Conservation (phyloP, 2,797 vertebrate species). For the Peromyscus aztecus region DNA sequence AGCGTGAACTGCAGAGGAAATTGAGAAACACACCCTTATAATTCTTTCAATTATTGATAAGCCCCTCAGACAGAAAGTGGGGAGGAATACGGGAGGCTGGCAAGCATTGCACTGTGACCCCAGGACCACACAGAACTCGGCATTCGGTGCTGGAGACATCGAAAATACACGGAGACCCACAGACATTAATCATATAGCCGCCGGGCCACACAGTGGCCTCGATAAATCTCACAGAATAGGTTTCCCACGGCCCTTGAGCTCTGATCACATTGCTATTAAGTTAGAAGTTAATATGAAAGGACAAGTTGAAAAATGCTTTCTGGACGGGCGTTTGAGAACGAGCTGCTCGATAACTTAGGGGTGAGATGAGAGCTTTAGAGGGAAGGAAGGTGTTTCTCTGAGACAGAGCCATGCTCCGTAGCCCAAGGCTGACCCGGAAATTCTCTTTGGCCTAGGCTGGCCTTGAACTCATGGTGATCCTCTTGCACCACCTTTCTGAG, state of each 20-base stretch:
- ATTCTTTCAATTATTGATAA: not conserved
- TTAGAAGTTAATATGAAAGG: slow-evolving; percentile 31
- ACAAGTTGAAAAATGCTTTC: not conserved
- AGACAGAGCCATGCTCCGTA: not conserved
- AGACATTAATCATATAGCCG: not conserved
- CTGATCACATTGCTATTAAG: not conserved
- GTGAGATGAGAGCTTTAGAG: not conserved
- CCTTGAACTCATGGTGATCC: not conserved
- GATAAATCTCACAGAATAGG: not conserved
- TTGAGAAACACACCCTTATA: not conserved
- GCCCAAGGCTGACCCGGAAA: not conserved
- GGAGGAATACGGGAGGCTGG: not conserved
- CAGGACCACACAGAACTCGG: accelerated
- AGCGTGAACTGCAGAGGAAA: not conserved
- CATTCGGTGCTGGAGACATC: accelerated
- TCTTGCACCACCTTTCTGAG: not conserved
- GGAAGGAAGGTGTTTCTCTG: not conserved
- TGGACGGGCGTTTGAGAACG: not conserved
- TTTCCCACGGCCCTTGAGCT: not conserved
- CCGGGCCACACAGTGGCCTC: not conserved
- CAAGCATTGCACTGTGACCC: not conserved
- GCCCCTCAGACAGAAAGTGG: not conserved
- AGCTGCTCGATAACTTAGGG: not conserved
- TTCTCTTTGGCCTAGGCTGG: not conserved
- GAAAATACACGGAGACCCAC: not conserved